Evolutionary conservation across 2,113 vertebrate genomes (phyloP).

Genomic region (Thryonomys swinderianus): DNA sequence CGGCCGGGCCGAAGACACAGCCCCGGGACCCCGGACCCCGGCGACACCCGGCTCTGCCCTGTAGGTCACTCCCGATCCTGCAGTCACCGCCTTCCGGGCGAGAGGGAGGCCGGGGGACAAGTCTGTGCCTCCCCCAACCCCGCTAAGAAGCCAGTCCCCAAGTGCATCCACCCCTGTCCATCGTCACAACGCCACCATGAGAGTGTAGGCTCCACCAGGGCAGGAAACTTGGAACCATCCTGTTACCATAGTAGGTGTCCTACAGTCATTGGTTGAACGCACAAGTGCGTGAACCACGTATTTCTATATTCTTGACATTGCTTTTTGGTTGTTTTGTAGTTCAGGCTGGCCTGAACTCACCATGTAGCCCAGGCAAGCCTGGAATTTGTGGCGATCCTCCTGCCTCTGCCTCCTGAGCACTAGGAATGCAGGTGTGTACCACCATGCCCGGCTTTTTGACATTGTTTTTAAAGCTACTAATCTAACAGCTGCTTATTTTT

Average conservation of each 20-base stretch:
- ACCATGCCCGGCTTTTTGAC: background rate
- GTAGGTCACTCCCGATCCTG: background rate
- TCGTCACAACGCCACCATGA: background rate
- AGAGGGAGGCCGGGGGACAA: background rate
- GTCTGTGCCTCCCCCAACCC: background rate
- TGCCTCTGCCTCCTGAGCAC: no score
- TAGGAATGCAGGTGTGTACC: no score
- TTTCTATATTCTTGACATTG: background rate
- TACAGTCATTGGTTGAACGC: background rate
- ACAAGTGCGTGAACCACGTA: background rate
- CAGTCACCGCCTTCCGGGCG: no score
- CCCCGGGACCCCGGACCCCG: no score
- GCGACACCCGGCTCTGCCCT: background rate
- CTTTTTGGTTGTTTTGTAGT: background rate
- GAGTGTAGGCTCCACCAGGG: background rate
- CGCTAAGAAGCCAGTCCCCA: background rate
- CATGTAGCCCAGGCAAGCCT: no score
- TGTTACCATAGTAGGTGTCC: background rate
- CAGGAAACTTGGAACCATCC: background rate
- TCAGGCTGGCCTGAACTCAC: no score
- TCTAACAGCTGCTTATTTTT: background rate
- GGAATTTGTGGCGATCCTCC: no score
- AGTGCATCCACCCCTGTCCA: background rate
- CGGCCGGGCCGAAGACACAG: background rate
- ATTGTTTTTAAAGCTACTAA: background rate